Percentiles rank a stretch among this genome's conserved stretches.
Conservation (phyloP, 2,797 vertebrate genomes). For the Eulemur mongoz region DNA sequence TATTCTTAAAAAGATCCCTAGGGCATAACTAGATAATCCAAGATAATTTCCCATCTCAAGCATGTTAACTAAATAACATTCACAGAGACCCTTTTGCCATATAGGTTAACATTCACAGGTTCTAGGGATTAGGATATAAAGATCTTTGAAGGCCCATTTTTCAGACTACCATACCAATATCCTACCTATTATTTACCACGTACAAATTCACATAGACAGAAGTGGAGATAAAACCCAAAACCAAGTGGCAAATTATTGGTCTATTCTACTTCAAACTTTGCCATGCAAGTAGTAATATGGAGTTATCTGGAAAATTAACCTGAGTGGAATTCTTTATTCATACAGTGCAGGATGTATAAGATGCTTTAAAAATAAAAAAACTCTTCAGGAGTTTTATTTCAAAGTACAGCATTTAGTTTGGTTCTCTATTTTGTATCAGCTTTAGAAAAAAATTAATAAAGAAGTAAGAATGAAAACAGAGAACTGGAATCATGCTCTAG, state of each 20-base stretch:
- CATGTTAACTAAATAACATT: background rate
- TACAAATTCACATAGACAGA: background rate
- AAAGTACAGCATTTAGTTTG: background rate
- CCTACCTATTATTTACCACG: background rate
- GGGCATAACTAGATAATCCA: background rate
- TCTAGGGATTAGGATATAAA: background rate
- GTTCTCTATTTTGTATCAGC: background rate
- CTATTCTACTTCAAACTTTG: background rate
- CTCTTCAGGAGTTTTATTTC: background rate
- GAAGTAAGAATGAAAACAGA: slow-evolving; percentile 1
- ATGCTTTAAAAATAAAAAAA: background rate
- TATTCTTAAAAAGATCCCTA: background rate
- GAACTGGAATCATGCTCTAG: background rate
- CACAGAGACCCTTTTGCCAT: background rate
- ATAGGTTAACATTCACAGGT: background rate
- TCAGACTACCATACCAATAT: background rate
- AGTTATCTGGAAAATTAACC: background rate
- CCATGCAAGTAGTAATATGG: background rate
- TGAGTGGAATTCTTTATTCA: background rate
- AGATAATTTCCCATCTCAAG: background rate
- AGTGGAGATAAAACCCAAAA: slow-evolving; percentile 11
- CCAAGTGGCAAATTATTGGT: background rate
- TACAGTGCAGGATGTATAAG: background rate
- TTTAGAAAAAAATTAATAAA: slow-evolving; percentile 9
- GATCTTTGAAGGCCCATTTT: background rate